A percentile compares a stretch with the other conserved stretches of the same genome.
These are phyloP conservation scores for Canis aureus DNA, from an alignment of 2,113 vertebrate species.

Conservation along the genomic window DNA sequence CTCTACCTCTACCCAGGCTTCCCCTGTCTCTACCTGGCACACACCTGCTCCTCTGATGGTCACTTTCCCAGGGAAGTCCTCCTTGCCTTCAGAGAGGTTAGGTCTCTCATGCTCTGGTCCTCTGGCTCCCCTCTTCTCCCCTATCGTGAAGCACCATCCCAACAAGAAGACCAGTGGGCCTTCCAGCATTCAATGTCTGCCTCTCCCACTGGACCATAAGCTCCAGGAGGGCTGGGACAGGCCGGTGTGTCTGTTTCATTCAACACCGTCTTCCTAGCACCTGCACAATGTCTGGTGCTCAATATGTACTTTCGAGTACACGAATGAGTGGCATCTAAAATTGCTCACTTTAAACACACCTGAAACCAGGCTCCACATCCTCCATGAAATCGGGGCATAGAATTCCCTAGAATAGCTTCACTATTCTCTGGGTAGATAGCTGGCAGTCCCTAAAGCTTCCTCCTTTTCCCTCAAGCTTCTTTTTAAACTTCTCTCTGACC, in stretches of 20 bases:
- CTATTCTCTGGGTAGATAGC: neutral
- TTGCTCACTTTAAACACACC: neutral
- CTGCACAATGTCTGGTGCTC: neutral
- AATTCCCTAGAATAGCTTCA: neutral
- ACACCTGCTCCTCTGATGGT: neutral
- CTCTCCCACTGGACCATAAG: neutral
- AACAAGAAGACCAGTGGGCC: neutral
- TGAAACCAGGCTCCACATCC: neutral
- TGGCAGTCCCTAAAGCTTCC: neutral
- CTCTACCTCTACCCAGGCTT: neutral
- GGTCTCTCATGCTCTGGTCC: neutral
- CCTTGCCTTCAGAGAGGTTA: neutral
- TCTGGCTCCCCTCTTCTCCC: neutral
- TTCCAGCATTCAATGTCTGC: no score
- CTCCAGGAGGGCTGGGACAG: neutral
- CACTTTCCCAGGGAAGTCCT: neutral
- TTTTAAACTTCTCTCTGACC: neutral
- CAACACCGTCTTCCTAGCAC: neutral
- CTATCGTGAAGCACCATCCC: neutral
- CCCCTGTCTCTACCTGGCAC: neutral
- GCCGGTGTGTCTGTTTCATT: neutral
- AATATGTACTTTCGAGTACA: neutral
- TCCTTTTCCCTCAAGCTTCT: neutral
- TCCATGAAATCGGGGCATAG: neutral
- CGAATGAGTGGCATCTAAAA: neutral